phyloP scores from a whole-genome alignment of 2,888 invertebrate species.

The Parthenolecanium corni region DNA sequence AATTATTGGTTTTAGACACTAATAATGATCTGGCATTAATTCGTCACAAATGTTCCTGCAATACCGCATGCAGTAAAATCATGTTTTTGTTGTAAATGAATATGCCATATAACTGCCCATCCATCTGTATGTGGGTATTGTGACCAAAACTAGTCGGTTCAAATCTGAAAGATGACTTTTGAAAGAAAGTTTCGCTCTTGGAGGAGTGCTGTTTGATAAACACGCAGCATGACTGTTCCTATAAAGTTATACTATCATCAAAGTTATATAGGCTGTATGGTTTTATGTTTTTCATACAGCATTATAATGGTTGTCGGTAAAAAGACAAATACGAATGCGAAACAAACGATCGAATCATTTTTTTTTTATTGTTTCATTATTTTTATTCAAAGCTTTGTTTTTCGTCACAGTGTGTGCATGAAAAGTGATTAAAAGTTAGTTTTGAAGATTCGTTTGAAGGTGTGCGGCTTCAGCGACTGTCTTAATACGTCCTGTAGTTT shows the following conservation, averaged over 20 bases:
- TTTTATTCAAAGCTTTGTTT: conserved; percentile 9
- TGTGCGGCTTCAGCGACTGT: conserved; percentile 14
- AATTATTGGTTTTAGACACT: too few relatives aligned
- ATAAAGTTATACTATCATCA: not conserved
- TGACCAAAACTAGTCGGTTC: too few relatives aligned
- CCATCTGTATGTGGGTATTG: too few relatives aligned
- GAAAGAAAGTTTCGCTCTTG: not conserved
- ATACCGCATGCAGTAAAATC: too few relatives aligned
- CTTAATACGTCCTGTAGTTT: conserved; percentile 7
- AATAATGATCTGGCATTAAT: too few relatives aligned
- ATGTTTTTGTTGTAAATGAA: too few relatives aligned
- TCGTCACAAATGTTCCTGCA: too few relatives aligned
- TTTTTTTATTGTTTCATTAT: conserved; percentile 5
- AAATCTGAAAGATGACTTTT: too few relatives aligned
- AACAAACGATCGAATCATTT: not conserved
- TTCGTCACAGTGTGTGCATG: conserved; percentile 20
- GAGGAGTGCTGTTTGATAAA: not conserved
- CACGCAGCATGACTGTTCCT: not conserved
- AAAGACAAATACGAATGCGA: not conserved
- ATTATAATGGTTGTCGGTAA: not conserved
- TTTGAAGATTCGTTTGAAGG: conserved; percentile 26
- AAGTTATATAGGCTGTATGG: not conserved
- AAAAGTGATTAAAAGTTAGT: conserved; percentile 25
- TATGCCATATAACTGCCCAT: too few relatives aligned
- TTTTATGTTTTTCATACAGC: not conserved